phyloP scores from a whole-genome alignment of 2,113 vertebrate genomes.

The Smithornis capensis region DNA sequence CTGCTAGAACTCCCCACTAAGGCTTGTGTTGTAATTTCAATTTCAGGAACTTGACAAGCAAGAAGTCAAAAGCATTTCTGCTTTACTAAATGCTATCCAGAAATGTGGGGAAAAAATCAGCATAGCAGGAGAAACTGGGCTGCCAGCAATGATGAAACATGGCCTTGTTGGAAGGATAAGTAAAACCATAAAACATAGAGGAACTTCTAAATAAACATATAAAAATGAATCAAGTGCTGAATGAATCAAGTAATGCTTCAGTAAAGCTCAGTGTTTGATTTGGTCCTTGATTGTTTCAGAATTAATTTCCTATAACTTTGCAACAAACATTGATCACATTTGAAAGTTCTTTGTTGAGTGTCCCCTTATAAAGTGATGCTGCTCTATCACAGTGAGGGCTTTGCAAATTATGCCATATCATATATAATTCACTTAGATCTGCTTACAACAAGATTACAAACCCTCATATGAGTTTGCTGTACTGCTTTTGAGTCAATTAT shows the following conservation, averaged over 20 bases:
- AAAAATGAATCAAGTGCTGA: not conserved
- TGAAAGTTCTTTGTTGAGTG: not conserved
- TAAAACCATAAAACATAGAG: conserved; percentile 44
- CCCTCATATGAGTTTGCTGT: not conserved
- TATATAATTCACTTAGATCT: not conserved
- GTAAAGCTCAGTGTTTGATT: not conserved
- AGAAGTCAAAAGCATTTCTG: conserved; percentile 72
- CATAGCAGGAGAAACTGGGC: conserved; percentile 78
- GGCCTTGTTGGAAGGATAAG: conserved; percentile 93
- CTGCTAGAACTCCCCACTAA: not conserved
- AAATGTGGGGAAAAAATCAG: conserved; percentile 79
- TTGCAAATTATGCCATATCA: not conserved
- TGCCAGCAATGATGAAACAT: conserved; percentile 77
- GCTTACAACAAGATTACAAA: not conserved
- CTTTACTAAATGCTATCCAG: conserved; percentile 76
- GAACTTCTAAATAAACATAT: not conserved
- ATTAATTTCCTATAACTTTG: not conserved
- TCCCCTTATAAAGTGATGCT: not conserved
- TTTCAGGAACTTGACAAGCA: conserved; percentile 83
- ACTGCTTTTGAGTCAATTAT: not conserved
- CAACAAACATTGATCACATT: not conserved
- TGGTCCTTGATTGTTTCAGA: not conserved
- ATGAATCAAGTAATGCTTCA: not conserved
- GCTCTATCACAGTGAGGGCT: not conserved
- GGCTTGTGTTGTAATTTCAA: not conserved